Conservation (phyloP, 2,113 vertebrate genomes). For the Gobio gobio region DNA sequence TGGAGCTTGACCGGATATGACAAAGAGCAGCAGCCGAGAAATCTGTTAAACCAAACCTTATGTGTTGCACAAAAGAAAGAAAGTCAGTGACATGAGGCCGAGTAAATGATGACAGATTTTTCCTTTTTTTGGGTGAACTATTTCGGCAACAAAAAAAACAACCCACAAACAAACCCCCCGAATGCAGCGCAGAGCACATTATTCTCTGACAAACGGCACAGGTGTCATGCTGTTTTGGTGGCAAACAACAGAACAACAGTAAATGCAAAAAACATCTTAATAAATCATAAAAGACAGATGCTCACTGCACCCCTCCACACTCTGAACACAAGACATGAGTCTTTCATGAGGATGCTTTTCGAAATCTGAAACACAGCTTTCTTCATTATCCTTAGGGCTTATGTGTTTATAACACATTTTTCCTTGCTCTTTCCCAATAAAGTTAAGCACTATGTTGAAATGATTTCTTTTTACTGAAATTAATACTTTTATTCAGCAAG, state of each 20-base stretch:
- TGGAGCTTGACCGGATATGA: neutral
- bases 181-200: neutral
- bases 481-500: neutral
- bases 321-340: slow-evolving; percentile 1
- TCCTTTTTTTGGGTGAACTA: neutral
- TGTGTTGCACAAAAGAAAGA: neutral
- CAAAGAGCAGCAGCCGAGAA: neutral
- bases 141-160: slow-evolving; percentile 16
- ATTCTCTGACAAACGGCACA: slow-evolving; percentile 18
- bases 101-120: slow-evolving; percentile 15
- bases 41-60: neutral
- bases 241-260: slow-evolving; percentile 15
- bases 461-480: neutral
- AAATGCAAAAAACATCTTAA: slow-evolving; percentile 28
- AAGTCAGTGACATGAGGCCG: neutral
- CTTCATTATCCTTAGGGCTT: neutral
- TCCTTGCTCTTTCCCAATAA: neutral
- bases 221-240: slow-evolving; percentile 30
- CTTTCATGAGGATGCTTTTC: neutral
- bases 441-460: neutral
- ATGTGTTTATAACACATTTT: neutral
- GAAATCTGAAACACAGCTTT: neutral
- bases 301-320: slow-evolving; percentile 5
- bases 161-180: slow-evolving; percentile 10
- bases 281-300: slow-evolving; percentile 26